These are phyloP conservation scores for Philopotamus ludificatus DNA, from an alignment of 1,140 invertebrate genomes.

Conservation along the genomic window DNA sequence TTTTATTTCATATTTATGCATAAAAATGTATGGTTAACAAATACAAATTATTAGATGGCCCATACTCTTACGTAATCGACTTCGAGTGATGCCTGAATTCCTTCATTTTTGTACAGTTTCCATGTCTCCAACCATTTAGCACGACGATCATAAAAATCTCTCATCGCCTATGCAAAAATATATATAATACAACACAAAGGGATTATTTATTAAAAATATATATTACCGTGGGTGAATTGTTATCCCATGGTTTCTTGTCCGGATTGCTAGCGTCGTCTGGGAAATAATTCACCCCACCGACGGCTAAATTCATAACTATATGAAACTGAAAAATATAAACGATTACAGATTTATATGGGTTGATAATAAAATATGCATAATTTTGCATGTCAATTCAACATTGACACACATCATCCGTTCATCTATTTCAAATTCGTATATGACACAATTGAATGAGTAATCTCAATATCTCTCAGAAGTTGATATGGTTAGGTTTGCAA, in stretches of 20 bases:
- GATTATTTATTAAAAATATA: not conserved
- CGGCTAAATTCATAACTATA: slow-evolving; percentile 64
- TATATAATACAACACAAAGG: not conserved
- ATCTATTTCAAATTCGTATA: too few relatives aligned
- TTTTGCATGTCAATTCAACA: too few relatives aligned
- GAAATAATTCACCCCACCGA: slow-evolving; percentile 61
- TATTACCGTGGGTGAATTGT: slow-evolving; percentile 53
- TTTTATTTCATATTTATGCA: too few relatives aligned
- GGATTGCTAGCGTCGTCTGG: slow-evolving; percentile 56
- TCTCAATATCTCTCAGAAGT: too few relatives aligned
- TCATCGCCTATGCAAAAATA: slow-evolving; percentile 44
- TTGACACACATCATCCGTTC: too few relatives aligned
- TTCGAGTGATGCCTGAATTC: slow-evolving; percentile 48
- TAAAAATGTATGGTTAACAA: too few relatives aligned
- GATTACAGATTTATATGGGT: too few relatives aligned
- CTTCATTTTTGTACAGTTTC: slow-evolving; percentile 48
- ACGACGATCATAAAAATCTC: slow-evolving; percentile 50
- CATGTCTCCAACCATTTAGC: slow-evolving; percentile 49
- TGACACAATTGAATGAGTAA: too few relatives aligned
- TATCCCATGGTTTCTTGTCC: slow-evolving; percentile 60
- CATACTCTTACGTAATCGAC: slow-evolving; percentile 52
- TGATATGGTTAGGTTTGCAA: too few relatives aligned
- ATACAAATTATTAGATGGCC: too few relatives aligned
- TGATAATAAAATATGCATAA: not conserved
- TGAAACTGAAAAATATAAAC: slow-evolving; percentile 58